These are phyloP conservation scores for Epirrita christyi DNA, from an alignment of 2,888 invertebrate species.

Conservation along the genomic window DNA sequence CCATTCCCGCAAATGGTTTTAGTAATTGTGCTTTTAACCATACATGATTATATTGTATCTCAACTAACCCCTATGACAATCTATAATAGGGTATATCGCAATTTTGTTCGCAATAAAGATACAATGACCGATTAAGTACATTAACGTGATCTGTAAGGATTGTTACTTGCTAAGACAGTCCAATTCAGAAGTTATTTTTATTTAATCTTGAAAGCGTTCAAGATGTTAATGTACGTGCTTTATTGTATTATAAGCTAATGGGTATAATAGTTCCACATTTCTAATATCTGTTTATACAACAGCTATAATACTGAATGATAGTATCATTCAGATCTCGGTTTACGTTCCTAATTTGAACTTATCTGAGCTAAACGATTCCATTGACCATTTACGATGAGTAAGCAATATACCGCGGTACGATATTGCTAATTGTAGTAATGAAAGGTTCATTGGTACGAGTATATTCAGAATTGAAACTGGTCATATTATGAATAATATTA, in stretches of 20 bases:
- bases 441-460: slow-evolving; percentile 18
- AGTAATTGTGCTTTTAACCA: background rate
- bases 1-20: background rate
- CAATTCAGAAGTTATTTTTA: slow-evolving; percentile 11
- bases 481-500: background rate
- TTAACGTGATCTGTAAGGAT: slow-evolving; percentile 3
- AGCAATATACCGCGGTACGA: slow-evolving; percentile 10
- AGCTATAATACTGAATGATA: slow-evolving; percentile 18
- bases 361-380: slow-evolving; percentile 19
- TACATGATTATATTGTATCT: background rate
- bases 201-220: background rate
- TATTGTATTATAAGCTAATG: background rate
- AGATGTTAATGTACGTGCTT: background rate
- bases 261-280: background rate
- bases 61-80: slow-evolving; percentile 1
- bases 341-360: slow-evolving; percentile 25
- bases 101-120: slow-evolving; percentile 8
- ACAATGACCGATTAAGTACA: background rate
- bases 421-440: slow-evolving; percentile 23
- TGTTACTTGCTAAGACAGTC: slow-evolving; percentile 1
- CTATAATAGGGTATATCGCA: slow-evolving; percentile 1
- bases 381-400: slow-evolving; percentile 19
- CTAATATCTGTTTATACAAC: slow-evolving; percentile 10
- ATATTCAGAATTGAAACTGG: slow-evolving; percentile 7
- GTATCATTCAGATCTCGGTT: slow-evolving; percentile 16